These are phyloP conservation scores for Aurelia sp. DNA, from an alignment of 30 jellyfish, hydroid and myxozoan genomes.

Conservation along the genomic window DNA sequence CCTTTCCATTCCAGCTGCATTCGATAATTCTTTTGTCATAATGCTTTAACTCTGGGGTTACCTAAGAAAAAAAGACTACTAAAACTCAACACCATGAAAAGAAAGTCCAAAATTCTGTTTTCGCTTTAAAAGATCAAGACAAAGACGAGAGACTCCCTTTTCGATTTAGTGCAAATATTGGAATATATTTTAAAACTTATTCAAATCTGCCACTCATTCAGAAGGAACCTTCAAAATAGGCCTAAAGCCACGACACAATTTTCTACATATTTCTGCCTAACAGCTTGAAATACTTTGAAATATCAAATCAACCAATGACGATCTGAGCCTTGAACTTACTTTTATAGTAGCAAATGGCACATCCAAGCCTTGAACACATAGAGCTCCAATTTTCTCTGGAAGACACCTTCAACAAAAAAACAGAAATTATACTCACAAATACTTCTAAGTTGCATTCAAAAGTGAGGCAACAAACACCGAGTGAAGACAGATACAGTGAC, in stretches of 20 bases:
- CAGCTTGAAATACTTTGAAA: too few species aligned
- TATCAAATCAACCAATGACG: too few species aligned
- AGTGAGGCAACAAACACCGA: too few species aligned
- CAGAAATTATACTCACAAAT: background rate
- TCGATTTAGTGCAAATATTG: background rate
- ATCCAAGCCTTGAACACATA: constrained; percentile 75
- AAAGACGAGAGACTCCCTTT: background rate
- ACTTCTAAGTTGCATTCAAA: too few species aligned
- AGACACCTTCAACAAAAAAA: constrained; percentile 58
- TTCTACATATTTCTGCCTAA: too few species aligned
- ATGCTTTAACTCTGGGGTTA: constrained; percentile 78
- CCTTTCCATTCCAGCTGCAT: constrained; percentile 84
- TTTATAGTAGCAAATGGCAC: constrained; percentile 80
- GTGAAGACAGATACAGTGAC: too few species aligned
- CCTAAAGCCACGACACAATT: too few species aligned
- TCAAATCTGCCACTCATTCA: too few species aligned
- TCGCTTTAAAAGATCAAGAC: background rate
- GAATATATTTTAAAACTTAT: too few species aligned
- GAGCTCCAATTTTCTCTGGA: constrained; percentile 85
- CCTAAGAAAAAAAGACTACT: constrained; percentile 33
- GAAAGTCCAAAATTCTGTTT: background rate
- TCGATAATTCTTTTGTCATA: constrained; percentile 90
- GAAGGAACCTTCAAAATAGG: too few species aligned
- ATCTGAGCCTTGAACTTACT: constrained; percentile 18
- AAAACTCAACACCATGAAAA: background rate